Conservation (phyloP, 2,797 vertebrate genomes). For the Meda fulgida region DNA sequence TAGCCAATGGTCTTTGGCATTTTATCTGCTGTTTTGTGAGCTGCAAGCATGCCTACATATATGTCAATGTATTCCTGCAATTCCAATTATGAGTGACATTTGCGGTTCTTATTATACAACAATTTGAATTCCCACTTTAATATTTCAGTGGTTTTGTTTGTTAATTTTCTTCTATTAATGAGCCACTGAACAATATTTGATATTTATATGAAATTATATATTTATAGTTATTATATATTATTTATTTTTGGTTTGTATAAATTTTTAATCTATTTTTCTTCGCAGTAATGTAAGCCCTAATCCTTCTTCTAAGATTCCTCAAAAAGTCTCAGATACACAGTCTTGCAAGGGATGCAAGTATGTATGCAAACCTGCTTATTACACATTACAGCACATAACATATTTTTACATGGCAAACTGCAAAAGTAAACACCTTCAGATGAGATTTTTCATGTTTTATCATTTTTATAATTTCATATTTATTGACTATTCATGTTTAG, state of each 20-base stretch:
- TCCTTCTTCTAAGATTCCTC: background rate
- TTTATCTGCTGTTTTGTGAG: background rate
- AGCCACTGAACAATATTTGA: background rate
- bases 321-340: slow-evolving; percentile 19
- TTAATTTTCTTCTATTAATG: background rate
- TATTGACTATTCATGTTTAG: background rate
- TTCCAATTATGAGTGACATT: background rate
- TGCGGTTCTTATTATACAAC: background rate
- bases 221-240: too few species aligned
- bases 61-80: background rate
- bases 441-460: background rate
- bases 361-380: background rate
- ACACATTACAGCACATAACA: background rate
- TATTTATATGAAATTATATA: too few species aligned
- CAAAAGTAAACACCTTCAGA: background rate
- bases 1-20: background rate
- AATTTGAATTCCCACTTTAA: background rate
- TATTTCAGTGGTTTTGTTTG: background rate
- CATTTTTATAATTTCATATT: background rate
- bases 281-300: slow-evolving; percentile 34
- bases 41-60: background rate
- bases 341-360: slow-evolving; percentile 48
- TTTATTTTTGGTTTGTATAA: background rate
- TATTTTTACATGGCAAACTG: background rate
- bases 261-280: background rate